Evolutionary conservation across 2,113 vertebrate genomes (phyloP).

Genomic region (Ophiodon elongatus): DNA sequence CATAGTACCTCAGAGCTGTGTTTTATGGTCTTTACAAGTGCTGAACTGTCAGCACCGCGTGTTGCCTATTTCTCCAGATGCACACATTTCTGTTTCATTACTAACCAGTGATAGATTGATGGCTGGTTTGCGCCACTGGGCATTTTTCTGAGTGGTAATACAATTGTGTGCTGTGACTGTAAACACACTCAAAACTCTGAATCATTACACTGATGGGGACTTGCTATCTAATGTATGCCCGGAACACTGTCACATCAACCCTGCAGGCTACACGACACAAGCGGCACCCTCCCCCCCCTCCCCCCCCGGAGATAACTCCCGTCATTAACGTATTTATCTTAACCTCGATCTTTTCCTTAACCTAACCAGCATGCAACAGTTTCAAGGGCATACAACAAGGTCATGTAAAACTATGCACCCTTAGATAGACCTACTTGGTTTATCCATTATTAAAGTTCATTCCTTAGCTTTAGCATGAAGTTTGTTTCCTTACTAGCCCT

Average conservation of each 20-base stretch:
- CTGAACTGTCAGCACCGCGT: conserved; percentile 32
- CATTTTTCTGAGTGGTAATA: conserved; percentile 34
- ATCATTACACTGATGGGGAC: conserved; percentile 27
- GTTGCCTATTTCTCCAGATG: conserved; percentile 43
- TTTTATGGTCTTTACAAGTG: conserved; percentile 47
- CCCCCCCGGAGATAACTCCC: too few relatives aligned
- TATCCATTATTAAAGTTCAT: not conserved
- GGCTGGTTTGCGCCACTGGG: conserved; percentile 11
- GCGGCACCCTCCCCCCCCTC: too few relatives aligned
- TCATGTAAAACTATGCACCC: too few relatives aligned
- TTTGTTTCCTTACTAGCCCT: not conserved
- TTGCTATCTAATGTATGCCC: not conserved
- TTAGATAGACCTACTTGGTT: not conserved
- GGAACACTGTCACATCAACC: not conserved
- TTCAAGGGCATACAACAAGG: too few relatives aligned
- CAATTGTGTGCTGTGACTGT: conserved; percentile 22
- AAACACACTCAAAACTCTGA: conserved; percentile 18
- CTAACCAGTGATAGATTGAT: conserved; percentile 52
- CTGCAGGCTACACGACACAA: too few relatives aligned
- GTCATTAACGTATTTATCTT: too few relatives aligned
- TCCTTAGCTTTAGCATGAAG: not conserved
- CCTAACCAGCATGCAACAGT: too few relatives aligned
- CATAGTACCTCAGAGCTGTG: conserved; percentile 8
- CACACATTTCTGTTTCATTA: conserved; percentile 49
- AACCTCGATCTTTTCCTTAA: too few relatives aligned